Percentiles rank a stretch among this genome's conserved stretches.
phyloP scores from a whole-genome alignment of 2,888 invertebrate genomes.

The Lochmaea crataegi region DNA sequence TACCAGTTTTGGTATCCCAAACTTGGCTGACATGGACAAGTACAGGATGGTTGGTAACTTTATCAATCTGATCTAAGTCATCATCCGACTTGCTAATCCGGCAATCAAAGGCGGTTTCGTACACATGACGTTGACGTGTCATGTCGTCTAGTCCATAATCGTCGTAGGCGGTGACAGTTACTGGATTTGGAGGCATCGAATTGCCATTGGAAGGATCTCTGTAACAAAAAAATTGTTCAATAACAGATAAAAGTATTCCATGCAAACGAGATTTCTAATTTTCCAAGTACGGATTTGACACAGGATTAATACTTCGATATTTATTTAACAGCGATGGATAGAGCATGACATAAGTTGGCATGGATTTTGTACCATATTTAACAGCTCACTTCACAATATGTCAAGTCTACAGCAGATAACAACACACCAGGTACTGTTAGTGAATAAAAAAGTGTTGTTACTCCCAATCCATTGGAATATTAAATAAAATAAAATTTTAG shows the following conservation, averaged over 20 bases:
- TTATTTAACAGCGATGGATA: no score
- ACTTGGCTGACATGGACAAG: slow-evolving; percentile 70
- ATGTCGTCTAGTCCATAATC: slow-evolving; percentile 69
- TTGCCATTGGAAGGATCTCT: slow-evolving; percentile 66
- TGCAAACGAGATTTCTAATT: no score
- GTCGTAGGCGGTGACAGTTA: slow-evolving; percentile 38
- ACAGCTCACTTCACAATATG: no score
- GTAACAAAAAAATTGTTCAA: slow-evolving; percentile 15
- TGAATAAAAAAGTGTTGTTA: no score
- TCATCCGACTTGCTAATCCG: slow-evolving; percentile 84
- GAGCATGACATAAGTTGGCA: no score
- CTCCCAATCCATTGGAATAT: no score
- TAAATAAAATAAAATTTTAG: no score
- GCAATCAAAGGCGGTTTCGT: slow-evolving; percentile 92
- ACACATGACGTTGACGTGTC: slow-evolving; percentile 79
- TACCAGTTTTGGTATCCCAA: slow-evolving; percentile 50
- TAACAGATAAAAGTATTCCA: not conserved
- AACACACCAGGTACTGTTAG: no score
- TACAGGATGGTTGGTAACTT: slow-evolving; percentile 83
- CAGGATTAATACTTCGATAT: no score
- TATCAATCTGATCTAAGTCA: slow-evolving; percentile 84
- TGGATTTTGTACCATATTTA: no score
- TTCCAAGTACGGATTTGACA: no score
- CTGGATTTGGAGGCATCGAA: slow-evolving; percentile 47
- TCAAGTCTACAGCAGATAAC: no score